Percentiles rank a stretch among this genome's conserved stretches.
Conservation (phyloP, 2,113 vertebrate genomes). For the Oreochromis spilurus region DNA sequence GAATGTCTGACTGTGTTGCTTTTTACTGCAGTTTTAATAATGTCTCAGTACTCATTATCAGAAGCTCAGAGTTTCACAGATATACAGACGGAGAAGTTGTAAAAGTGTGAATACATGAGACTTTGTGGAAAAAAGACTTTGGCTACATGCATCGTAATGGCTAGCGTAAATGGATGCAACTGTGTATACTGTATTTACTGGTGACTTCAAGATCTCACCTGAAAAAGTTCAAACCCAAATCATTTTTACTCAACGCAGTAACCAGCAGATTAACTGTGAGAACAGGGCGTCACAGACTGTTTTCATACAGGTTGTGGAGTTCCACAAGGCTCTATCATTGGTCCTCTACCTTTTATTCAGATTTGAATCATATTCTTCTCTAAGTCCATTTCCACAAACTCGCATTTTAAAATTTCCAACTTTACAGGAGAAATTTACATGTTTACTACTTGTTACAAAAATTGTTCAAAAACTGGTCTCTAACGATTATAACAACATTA, state of each 20-base stretch:
- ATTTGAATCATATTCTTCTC: fast-evolving
- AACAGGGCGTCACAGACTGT: background rate
- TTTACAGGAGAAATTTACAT: background rate
- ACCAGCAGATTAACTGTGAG: background rate
- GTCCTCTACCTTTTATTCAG: background rate
- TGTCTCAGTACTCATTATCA: background rate
- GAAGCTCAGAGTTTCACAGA: background rate
- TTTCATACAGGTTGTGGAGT: background rate
- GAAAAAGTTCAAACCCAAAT: background rate
- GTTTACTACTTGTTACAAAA: background rate
- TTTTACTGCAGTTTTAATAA: background rate
- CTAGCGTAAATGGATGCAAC: background rate
- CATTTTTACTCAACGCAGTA: fast-evolving
- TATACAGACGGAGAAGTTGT: background rate
- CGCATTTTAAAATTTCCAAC: background rate
- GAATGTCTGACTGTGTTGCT: background rate
- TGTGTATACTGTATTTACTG: background rate
- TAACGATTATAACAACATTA: fast-evolving
- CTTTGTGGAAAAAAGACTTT: background rate
- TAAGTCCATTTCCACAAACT: background rate
- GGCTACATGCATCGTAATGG: background rate
- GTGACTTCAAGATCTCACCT: fast-evolving
- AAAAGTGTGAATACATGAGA: background rate
- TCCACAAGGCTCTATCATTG: background rate
- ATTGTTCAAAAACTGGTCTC: background rate